Base-by-base conservation (phyloP, 2,888 invertebrate genomes). In the Tinea trinotella region DNA sequence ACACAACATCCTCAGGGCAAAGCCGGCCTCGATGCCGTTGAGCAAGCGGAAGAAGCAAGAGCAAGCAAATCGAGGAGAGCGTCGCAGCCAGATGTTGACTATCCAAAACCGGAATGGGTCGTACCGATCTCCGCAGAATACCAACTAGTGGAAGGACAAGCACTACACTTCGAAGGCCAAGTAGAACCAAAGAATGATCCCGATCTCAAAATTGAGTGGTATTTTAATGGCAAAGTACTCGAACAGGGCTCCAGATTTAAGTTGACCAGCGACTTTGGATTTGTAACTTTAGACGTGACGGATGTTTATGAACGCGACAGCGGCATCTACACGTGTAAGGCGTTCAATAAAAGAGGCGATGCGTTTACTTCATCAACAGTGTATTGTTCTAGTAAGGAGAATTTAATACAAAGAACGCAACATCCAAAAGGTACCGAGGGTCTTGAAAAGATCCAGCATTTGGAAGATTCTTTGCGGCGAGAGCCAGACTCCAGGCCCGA, bases 371-470 rank as follows among this genome's bases (percentile, higher is more conserved):
- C 96, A 0, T 94, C 96, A 0, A 96, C 96, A 6, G 89, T 97
- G 56, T 93, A 92, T 71, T 95, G 96, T 62, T 89, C 90, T 9
- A 92, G 91, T 61, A 94, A 94, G 71, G 92, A 93, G 60, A 92
- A 89, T 63, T 88, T 97, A 15, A 95, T 96, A 67, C 95, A 96
- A 68, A 89, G 90, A 59, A 96, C 96, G 1, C 96, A 96, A 77
- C 97, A 97, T 90, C 97, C 97, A 54, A 96, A 96, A 83, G 97
- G 97, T n/a, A 92, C 94, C 60, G 94, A 95, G 79, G 97, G 97
- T 53, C 85, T 97, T 57, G 95, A 95, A 73, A 94, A 94, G 65
- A 96, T 97, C 64, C 95, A 96, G 78, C 93, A 94, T 68, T 88
- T 97, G 34, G 97, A 97, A 76, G 96, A 96, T 63, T 93, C 95